Evolutionary conservation across 1,140 invertebrate species (phyloP).

Genomic region (Lepidurus couesii): DNA sequence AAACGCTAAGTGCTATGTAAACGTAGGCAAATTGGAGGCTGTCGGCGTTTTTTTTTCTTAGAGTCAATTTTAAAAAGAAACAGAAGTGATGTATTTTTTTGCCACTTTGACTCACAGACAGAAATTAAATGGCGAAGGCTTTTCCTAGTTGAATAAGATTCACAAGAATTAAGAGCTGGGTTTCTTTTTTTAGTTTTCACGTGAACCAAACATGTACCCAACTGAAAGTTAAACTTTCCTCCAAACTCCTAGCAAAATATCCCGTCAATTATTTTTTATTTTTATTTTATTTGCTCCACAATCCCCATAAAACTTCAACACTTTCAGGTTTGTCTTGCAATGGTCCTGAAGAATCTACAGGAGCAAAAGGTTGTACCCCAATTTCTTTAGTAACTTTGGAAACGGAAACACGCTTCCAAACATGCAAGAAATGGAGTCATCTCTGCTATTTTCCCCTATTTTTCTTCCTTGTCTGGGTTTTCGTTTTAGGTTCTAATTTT

Average conservation of each 20-base stretch:
- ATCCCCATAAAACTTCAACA: not conserved
- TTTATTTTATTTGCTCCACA: not conserved
- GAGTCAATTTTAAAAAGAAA: not conserved
- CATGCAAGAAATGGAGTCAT: too few relatives aligned
- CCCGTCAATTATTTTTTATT: not conserved
- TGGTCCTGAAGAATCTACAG: not conserved
- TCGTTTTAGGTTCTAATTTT: not conserved
- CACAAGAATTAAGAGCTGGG: not conserved
- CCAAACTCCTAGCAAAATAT: not conserved
- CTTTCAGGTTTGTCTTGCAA: not conserved
- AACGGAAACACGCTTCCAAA: too few relatives aligned
- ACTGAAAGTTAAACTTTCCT: not conserved
- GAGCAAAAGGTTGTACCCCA: too few relatives aligned
- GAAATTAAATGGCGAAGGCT: constrained; percentile 11
- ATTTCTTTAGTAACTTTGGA: too few relatives aligned
- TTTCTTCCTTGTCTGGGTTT: not conserved
- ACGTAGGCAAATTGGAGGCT: not conserved
- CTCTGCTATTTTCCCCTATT: not conserved
- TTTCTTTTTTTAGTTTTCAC: not conserved
- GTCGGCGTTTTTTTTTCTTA: not conserved
- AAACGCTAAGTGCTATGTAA: not conserved
- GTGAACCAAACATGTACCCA: not conserved
- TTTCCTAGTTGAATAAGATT: not conserved
- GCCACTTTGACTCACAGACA: not conserved
- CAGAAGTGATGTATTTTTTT: not conserved